These are phyloP conservation scores for Agelastica alni DNA, from an alignment of 2,888 invertebrate genomes.

Conservation along the genomic window DNA sequence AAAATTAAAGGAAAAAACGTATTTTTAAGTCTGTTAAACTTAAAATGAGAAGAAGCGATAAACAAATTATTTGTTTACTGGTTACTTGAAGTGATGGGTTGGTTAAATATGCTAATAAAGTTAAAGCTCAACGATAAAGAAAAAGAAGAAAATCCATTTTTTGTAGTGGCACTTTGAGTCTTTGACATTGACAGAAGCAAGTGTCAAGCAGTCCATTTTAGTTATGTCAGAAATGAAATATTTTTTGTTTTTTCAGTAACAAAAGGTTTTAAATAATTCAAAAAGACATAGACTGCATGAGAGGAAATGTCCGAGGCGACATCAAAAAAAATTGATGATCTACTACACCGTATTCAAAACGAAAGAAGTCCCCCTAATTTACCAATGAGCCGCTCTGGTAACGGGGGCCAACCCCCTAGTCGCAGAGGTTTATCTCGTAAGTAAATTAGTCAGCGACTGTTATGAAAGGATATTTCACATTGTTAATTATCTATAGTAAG, in stretches of 20 bases:
- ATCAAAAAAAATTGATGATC: constrained; percentile 78
- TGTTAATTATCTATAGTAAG: no score
- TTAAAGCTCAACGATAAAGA: no score
- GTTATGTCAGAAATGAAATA: constrained; percentile 37
- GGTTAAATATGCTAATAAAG: no score
- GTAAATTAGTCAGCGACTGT: no score
- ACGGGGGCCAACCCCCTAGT: constrained; percentile 34
- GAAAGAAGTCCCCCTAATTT: constrained; percentile 50
- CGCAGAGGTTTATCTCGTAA: constrained; percentile 42
- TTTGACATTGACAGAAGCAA: constrained; percentile 4
- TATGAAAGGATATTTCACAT: no score
- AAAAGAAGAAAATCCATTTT: no score
- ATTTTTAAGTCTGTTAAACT: no score
- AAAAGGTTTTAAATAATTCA: constrained; percentile 35
- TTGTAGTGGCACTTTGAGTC: no score
- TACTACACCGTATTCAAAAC: constrained; percentile 79
- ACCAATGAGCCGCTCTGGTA: constrained; percentile 32
- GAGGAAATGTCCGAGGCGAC: constrained; percentile 67
- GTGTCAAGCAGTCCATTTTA: constrained; percentile 31
- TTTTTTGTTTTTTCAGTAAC: constrained; percentile 38
- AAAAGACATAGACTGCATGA: constrained; percentile 31
- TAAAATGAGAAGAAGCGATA: no score
- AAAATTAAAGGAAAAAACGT: no score
- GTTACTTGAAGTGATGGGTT: no score
- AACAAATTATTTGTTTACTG: no score